These are phyloP conservation scores for Chauna torquata DNA, from an alignment of 2,113 vertebrate genomes.

Conservation along the genomic window DNA sequence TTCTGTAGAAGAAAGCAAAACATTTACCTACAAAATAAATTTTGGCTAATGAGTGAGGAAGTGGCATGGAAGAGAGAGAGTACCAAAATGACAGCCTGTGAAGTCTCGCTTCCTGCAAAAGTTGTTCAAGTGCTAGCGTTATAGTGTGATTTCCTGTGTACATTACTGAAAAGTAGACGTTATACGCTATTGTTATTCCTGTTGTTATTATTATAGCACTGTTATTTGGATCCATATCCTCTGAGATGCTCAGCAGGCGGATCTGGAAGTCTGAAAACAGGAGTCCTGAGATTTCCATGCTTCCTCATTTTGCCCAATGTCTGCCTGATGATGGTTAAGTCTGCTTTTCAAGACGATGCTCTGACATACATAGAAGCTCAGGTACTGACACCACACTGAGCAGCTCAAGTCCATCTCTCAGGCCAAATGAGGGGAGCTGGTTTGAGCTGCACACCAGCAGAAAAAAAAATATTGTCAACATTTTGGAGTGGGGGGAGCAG, in stretches of 20 bases:
- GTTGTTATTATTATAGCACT: background rate
- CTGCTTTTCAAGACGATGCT: background rate
- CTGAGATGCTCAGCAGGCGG: background rate
- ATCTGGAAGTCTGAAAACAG: background rate
- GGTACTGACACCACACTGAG: background rate
- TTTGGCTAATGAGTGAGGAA: background rate
- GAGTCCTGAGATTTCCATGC: background rate
- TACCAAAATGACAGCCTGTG: background rate
- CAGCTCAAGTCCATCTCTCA: background rate
- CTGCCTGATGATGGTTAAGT: background rate
- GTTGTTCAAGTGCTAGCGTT: background rate
- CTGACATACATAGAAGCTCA: background rate
- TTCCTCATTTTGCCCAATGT: background rate
- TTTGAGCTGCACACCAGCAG: background rate
- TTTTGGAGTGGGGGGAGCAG: background rate
- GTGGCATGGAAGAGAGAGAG: background rate
- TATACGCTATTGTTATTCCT: background rate
- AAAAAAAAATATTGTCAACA: background rate
- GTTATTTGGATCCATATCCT: background rate
- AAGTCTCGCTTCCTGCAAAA: conserved; percentile 10
- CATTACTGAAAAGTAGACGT: background rate
- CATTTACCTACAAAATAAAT: background rate
- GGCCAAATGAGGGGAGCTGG: background rate
- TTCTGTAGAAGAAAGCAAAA: background rate
- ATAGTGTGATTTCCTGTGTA: background rate